phyloP scores from a whole-genome alignment of 2,888 invertebrate genomes.

The Caenorhabditis macrosperma region DNA sequence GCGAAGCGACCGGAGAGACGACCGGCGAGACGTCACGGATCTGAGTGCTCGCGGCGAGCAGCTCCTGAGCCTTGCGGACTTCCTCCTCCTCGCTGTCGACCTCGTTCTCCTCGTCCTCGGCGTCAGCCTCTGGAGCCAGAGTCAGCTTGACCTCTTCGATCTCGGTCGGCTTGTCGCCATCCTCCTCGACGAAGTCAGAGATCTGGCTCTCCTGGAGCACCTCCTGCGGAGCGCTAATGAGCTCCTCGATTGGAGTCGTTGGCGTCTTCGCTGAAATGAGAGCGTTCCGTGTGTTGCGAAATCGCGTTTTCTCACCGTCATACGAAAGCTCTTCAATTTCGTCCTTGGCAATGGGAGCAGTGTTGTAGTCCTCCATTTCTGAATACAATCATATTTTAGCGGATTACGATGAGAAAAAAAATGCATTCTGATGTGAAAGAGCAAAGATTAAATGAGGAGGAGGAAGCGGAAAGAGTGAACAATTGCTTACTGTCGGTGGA shows the following conservation, averaged over 20 bases:
- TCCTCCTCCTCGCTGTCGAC: conserved; percentile 45
- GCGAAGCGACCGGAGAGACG: conserved; percentile 25
- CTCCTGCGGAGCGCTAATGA: conserved; percentile 28
- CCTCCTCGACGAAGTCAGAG: conserved; percentile 55
- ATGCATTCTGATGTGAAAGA: neutral
- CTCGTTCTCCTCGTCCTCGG: conserved; percentile 20
- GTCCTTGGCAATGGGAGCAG: conserved; percentile 51
- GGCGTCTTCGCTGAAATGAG: conserved; percentile 38
- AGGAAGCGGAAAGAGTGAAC: neutral
- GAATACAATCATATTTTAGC: neutral
- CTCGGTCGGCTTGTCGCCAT: conserved; percentile 30
- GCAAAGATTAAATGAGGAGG: neutral
- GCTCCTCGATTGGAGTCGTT: conserved; percentile 19
- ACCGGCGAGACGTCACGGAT: conserved; percentile 45
- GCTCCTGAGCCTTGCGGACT: conserved; percentile 43
- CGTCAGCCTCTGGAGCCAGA: conserved; percentile 22
- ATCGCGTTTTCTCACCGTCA: conserved; percentile 18
- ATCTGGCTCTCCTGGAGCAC: conserved; percentile 68
- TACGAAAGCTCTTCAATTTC: conserved; percentile 56
- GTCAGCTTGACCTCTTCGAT: conserved; percentile 36
- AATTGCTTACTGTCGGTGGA: conserved; percentile 40
- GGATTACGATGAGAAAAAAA: neutral
- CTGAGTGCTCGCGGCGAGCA: conserved; percentile 51
- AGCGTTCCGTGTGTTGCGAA: neutral
- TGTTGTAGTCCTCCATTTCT: conserved; percentile 52